Evolutionary conservation across 2,113 vertebrate genomes (phyloP).

Genomic region (Triplophysa rosa): DNA sequence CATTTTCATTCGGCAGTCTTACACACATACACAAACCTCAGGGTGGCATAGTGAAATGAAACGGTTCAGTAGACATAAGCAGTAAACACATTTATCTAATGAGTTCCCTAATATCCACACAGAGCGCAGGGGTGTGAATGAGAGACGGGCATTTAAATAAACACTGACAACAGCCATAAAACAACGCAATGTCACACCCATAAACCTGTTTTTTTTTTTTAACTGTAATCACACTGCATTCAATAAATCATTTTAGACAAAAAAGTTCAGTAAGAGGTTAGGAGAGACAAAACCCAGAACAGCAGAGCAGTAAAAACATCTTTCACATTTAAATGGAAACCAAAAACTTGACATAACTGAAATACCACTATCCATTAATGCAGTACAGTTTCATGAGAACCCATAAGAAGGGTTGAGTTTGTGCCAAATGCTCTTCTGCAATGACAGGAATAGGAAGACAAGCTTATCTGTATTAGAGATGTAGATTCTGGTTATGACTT

Average conservation of each 20-base stretch:
- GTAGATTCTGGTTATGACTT: too few relatives aligned
- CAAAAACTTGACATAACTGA: neutral
- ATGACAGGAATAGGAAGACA: neutral
- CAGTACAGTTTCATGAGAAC: neutral
- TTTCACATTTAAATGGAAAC: neutral
- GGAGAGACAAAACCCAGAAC: neutral
- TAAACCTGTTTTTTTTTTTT: neutral
- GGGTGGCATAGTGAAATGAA: neutral
- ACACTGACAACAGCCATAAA: constrained; percentile 10
- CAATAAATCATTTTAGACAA: neutral
- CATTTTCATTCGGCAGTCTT: neutral
- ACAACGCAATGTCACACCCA: neutral
- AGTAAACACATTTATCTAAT: constrained; percentile 24
- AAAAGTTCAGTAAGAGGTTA: neutral
- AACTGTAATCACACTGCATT: neutral
- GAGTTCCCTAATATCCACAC: constrained; percentile 4
- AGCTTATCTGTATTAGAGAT: neutral
- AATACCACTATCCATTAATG: neutral
- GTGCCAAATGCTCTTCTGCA: neutral
- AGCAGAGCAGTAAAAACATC: neutral
- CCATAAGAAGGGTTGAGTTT: neutral
- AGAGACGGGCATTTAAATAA: neutral
- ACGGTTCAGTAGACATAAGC: constrained; percentile 11
- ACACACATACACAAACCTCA: neutral
- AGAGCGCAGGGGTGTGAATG: neutral